Conservation (phyloP, 37 sponge, comb jelly and placozoan species). For the Halichondria panicea region DNA sequence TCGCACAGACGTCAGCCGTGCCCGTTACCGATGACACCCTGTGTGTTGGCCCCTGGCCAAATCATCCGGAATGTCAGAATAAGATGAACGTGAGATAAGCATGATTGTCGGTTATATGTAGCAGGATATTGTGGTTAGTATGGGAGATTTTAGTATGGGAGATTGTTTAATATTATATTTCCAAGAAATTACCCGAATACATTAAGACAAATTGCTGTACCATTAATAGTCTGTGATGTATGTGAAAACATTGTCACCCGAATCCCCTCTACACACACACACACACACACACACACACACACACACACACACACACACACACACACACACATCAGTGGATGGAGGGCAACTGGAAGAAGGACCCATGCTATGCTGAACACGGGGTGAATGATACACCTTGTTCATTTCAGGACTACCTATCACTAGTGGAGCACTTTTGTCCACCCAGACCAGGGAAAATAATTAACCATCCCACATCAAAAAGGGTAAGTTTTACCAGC, state of each 20-base stretch:
- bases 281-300: not conserved
- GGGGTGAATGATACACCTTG: conserved; percentile 63
- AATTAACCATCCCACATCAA: too few species aligned
- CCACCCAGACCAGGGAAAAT: not conserved
- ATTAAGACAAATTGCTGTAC: not conserved
- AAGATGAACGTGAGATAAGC: conserved; percentile 42
- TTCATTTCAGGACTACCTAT: conserved; percentile 55
- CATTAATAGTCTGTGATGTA: not conserved
- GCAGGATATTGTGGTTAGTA: not conserved
- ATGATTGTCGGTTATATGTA: not conserved
- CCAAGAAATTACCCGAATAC: not conserved
- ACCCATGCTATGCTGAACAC: conserved; percentile 49
- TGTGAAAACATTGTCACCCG: not conserved
- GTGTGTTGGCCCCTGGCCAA: conserved; percentile 45
- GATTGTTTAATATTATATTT: not conserved
- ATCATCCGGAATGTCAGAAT: conserved; percentile 35
- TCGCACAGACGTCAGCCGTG: too few species aligned
- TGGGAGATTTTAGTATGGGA: not conserved
- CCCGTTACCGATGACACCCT: too few species aligned
- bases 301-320: conserved; percentile 7
- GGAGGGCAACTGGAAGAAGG: conserved; percentile 41
- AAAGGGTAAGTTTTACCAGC: too few species aligned
- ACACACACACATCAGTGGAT: conserved; percentile 53
- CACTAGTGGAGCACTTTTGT: conserved; percentile 39
- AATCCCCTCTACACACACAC: not conserved